A percentile compares a stretch with the other conserved stretches of the same genome.
These are phyloP conservation scores for Amiota mariae DNA, from an alignment of 2,888 invertebrate species.

Conservation along the genomic window DNA sequence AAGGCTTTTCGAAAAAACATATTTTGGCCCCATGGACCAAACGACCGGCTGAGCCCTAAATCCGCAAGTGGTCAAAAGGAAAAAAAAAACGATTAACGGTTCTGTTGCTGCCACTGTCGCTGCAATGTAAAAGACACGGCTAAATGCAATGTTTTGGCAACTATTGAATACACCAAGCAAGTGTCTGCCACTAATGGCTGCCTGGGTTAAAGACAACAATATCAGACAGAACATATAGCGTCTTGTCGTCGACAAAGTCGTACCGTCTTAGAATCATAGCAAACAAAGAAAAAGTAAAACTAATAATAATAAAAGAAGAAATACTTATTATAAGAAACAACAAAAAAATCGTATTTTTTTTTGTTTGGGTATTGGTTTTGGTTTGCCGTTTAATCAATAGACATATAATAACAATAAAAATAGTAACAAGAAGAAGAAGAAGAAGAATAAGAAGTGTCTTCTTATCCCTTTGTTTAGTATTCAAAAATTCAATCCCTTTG, in stretches of 20 bases:
- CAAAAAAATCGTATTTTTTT: not conserved
- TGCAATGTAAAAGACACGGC: not conserved
- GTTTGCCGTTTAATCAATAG: conserved; percentile 20
- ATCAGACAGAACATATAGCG: not conserved
- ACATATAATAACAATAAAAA: not conserved
- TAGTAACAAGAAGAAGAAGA: not conserved
- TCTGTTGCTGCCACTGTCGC: not conserved
- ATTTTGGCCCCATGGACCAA: too few species aligned
- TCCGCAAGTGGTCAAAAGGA: not conserved
- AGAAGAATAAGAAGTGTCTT: not conserved
- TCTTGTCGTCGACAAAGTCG: conserved; percentile 9
- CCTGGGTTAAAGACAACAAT: not conserved
- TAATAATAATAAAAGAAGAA: not conserved
- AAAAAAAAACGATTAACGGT: not conserved
- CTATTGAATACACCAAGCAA: not conserved
- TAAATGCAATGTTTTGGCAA: conserved; percentile 18
- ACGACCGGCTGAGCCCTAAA: too few species aligned
- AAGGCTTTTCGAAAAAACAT: too few species aligned
- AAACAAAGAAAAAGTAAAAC: not conserved
- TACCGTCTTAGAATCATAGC: not conserved
- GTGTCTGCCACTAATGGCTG: not conserved
- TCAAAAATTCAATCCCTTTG: too few species aligned
- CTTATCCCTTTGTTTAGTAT: too few species aligned
- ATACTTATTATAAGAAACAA: not conserved
- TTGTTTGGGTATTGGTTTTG: not conserved